Evolutionary conservation across 2,888 invertebrate species (phyloP).

Genomic region (Patella pellucida): DNA sequence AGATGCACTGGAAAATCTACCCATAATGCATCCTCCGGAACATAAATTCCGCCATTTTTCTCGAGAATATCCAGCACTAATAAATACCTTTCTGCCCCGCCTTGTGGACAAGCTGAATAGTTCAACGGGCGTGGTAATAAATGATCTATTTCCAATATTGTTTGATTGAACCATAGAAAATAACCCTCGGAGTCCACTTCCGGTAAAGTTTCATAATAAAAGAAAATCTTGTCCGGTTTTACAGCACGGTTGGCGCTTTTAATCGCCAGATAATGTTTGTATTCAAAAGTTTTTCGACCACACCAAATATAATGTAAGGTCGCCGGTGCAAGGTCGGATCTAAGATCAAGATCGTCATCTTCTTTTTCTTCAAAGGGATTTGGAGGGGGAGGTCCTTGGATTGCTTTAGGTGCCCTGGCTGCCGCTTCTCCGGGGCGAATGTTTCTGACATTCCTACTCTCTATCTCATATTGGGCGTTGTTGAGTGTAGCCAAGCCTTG

Average conservation of each 20-base stretch:
- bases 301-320: conserved; percentile 40
- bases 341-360: conserved; percentile 33
- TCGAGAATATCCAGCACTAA: conserved; percentile 35
- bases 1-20: conserved; percentile 43
- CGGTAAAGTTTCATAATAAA: conserved; percentile 37
- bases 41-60: conserved; percentile 38
- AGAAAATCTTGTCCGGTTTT: conserved; percentile 41
- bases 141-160: conserved; percentile 33
- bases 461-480: background rate
- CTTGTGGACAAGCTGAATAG: conserved; percentile 28
- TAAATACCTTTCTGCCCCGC: conserved; percentile 36
- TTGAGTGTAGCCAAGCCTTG: background rate
- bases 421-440: background rate
- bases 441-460: background rate
- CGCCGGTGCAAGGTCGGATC: conserved; percentile 40
- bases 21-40: conserved; percentile 40
- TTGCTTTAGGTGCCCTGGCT: background rate
- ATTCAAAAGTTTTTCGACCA: conserved; percentile 35
- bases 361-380: conserved; percentile 18
- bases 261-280: conserved; percentile 37
- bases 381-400: background rate
- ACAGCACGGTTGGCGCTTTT: conserved; percentile 36
- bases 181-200: conserved; percentile 32
- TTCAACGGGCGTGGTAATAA: conserved; percentile 34
- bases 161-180: conserved; percentile 39